Evolutionary conservation across 2,113 vertebrate genomes (phyloP).

Genomic region (Cygnus buccinator): DNA sequence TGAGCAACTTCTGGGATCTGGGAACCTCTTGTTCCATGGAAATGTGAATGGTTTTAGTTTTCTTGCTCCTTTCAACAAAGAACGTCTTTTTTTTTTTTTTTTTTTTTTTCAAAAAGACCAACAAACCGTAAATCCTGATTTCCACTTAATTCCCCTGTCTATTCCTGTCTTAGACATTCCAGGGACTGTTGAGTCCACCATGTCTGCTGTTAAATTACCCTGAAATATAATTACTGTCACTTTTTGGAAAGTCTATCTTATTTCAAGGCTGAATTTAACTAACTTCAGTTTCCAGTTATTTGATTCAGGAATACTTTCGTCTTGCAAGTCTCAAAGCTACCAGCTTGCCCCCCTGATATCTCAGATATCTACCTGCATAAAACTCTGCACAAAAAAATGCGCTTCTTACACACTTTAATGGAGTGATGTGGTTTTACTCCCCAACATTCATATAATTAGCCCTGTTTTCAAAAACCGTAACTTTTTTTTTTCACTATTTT

Average conservation of each 20-base stretch:
- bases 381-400: neutral
- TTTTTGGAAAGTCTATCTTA: neutral
- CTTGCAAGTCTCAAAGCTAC: neutral
- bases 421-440: neutral
- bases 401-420: neutral
- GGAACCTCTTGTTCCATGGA: neutral
- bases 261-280: neutral
- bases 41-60: neutral
- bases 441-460: neutral
- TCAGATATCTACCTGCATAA: neutral
- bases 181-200: neutral
- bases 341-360: rapidly evolving
- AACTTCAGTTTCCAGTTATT: neutral
- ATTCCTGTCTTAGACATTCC: neutral
- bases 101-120: neutral
- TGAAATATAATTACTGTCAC: neutral
- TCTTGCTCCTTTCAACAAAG: neutral
- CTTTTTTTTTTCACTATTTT: neutral
- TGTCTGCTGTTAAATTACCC: neutral
- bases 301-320: neutral
- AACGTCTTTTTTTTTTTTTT: neutral
- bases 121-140: neutral
- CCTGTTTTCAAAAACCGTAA: neutral
- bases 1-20: neutral
- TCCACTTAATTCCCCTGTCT: neutral